phyloP scores from a whole-genome alignment of 2,797 vertebrate genomes.

The Sarcophilus harrisii region DNA sequence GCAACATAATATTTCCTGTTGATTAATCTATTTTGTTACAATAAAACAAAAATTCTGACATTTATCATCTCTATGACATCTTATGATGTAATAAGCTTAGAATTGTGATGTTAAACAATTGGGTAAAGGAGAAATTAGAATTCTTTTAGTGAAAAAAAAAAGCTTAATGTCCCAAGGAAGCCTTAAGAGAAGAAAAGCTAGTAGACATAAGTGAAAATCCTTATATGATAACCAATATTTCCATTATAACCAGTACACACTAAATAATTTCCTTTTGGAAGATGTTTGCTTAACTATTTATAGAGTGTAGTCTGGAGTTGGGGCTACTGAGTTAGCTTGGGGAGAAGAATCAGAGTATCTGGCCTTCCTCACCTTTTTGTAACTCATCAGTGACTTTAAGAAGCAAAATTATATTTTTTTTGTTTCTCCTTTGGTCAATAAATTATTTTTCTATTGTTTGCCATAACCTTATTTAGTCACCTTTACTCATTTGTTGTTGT shows the following conservation, averaged over 20 bases:
- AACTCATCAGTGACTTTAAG: not conserved
- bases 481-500: not conserved
- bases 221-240: fast-evolving
- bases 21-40: not conserved
- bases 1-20: not conserved
- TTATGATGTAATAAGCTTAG: not conserved
- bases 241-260: too few species aligned
- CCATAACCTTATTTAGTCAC: not conserved
- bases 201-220: fast-evolving
- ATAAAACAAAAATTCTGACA: not conserved
- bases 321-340: not conserved
- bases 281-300: not conserved
- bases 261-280: not conserved
- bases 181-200: not conserved
- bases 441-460: not conserved
- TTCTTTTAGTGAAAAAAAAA: not conserved
- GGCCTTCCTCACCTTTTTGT: not conserved
- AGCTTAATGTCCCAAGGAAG: not conserved
- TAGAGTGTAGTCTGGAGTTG: not conserved
- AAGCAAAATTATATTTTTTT: not conserved
- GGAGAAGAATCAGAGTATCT: not conserved
- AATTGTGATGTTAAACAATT: not conserved
- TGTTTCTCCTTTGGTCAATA: not conserved
- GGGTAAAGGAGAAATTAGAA: not conserved
- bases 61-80: not conserved